phyloP scores from a whole-genome alignment of 2,888 invertebrate species.

The Aphodius sticticus region DNA sequence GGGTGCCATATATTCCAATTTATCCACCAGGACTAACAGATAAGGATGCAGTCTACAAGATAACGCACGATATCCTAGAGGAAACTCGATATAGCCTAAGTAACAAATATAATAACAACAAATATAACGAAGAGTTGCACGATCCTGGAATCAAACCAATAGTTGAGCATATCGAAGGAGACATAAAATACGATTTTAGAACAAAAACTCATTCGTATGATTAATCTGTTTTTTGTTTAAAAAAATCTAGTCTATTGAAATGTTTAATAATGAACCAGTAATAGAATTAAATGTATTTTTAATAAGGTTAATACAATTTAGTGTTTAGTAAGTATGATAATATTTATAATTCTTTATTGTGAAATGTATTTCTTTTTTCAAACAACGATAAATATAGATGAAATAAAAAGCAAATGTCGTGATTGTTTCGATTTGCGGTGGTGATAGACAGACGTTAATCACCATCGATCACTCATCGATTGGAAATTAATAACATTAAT shows the following conservation, averaged over 20 bases:
- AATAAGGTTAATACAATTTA: not conserved
- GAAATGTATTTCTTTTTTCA: not conserved
- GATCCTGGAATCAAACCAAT: slow-evolving; percentile 51
- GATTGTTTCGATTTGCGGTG: not conserved
- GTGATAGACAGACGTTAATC: not conserved
- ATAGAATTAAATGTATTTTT: too few relatives aligned
- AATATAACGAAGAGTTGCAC: slow-evolving; percentile 11
- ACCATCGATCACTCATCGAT: not conserved
- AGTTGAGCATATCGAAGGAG: slow-evolving; percentile 54
- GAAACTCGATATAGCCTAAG: not conserved
- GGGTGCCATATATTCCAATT: not conserved
- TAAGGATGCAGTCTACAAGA: slow-evolving; percentile 4
- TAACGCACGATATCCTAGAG: slow-evolving; percentile 11
- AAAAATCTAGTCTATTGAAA: slow-evolving; percentile 12
- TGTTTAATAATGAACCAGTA: not conserved
- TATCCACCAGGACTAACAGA: not conserved
- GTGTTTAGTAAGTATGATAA: not conserved
- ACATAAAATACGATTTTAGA: slow-evolving; percentile 57
- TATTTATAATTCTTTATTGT: not conserved
- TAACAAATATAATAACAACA: slow-evolving; percentile 12
- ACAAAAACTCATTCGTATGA: slow-evolving; percentile 52
- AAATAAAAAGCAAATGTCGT: not conserved
- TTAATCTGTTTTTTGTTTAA: slow-evolving; percentile 4
- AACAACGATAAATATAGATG: not conserved
- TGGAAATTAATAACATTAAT: not conserved